These are phyloP conservation scores for Aselliscus stoliczkanus DNA, from an alignment of 2,797 vertebrate genomes.

Conservation along the genomic window DNA sequence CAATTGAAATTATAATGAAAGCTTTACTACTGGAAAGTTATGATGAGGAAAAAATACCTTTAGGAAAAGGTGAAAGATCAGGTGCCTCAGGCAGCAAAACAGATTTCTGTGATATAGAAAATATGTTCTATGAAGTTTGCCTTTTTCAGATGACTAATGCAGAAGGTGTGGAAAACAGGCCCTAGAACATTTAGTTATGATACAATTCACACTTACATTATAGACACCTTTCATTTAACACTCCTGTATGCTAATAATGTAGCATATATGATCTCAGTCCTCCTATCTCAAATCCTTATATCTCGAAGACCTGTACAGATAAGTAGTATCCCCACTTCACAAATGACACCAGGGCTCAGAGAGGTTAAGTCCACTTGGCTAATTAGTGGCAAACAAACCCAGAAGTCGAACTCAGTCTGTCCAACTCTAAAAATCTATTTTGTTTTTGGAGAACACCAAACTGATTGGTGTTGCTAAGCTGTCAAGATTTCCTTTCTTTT, in stretches of 20 bases:
- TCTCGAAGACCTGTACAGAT: constrained; percentile 18
- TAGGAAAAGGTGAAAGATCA: background rate
- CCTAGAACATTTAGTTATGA: background rate
- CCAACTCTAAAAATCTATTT: constrained; percentile 21
- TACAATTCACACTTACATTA: background rate
- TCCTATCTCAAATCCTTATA: constrained; percentile 30
- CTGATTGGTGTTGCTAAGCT: constrained; percentile 41
- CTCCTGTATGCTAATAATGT: background rate
- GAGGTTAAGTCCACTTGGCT: constrained; percentile 8
- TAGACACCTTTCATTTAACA: background rate
- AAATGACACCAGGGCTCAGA: constrained; percentile 1
- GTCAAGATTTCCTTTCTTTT: constrained; percentile 32
- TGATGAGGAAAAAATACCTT: background rate
- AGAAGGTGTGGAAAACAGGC: background rate
- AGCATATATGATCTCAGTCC: background rate
- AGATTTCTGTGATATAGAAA: background rate
- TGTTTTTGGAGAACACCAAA: constrained; percentile 30
- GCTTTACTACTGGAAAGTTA: background rate
- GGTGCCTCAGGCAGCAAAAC: background rate
- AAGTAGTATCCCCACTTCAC: background rate
- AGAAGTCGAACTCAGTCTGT: constrained; percentile 17
- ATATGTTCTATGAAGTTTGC: background rate
- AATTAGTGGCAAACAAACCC: constrained; percentile 33
- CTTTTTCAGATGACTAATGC: background rate
- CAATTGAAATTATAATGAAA: constrained; percentile 29